Base-by-base conservation (phyloP, 2,888 invertebrate genomes). In the Hydropsyche betteni region DNA sequence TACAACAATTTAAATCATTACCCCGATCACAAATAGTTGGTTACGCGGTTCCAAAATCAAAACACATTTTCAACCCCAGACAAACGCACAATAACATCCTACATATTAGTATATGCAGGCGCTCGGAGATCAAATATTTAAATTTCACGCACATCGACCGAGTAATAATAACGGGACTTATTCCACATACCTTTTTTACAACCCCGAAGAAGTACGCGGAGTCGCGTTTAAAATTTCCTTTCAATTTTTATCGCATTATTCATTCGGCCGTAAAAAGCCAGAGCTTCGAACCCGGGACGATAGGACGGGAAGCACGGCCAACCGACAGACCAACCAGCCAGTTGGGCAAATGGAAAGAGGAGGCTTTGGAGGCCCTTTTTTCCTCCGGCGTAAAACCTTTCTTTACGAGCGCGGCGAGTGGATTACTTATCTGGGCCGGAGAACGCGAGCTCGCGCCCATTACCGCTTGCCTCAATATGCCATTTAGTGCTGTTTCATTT, bases 391-490 rank as follows among this genome's bases (percentile, higher is more conserved):
- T 74, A 73, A 74, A 69, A 76, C 76, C n/a, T 74, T 69, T 61
- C 70, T 76, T 74, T 76, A 74, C 61, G 68, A 69, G 52, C 53
- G 34, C 74, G 38, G 64, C 52, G 71, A 75, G 71, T 75, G 71
- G 70, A 75, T 75, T 75, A 75, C 71, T 71, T 75, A 75, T 70
- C 75, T 71, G 75, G 71, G 33, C 53, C 16, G 16, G 44, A 36
- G 70, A 71, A 70, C 50, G 55, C 55, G 71, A n/a, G 61, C 64
- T 70, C 70, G 34, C 61, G 44, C 16, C 72, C 61, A 72, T 72
- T 72, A 72, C 72, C 58, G 72, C 70, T 70, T 34, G 72, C 72
- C 72, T 72, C 72, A 70, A 70, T 70, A 53, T 70, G 72, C 72
- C 72, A 72, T 72, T 58, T 61, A 58, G 55, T 44, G 72, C 72